Conservation (phyloP, 2,113 vertebrate genomes). For the Brienomyrus longianalis region DNA sequence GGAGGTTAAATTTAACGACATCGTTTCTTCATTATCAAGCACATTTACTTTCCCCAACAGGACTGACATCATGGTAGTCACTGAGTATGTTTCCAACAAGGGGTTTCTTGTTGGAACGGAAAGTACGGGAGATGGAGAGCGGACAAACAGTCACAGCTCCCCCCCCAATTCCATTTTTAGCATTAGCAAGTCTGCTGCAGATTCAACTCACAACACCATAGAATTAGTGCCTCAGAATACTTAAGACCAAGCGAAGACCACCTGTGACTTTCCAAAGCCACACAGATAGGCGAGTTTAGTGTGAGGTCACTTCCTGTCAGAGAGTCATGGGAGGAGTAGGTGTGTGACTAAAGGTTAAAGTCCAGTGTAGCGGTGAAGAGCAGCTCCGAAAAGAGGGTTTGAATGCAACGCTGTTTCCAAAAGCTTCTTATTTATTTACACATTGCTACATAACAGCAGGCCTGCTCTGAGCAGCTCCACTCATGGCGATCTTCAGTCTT, state of each 20-base stretch:
- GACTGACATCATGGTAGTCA: background rate
- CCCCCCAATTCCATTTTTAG: too few species aligned
- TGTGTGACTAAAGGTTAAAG: background rate
- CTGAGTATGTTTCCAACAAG: background rate
- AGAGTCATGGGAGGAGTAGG: background rate
- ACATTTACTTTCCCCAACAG: background rate
- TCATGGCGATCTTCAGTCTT: background rate
- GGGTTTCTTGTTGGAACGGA: background rate
- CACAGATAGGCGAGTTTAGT: background rate
- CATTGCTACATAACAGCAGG: background rate
- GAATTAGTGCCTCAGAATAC: too few species aligned
- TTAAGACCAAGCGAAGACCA: too few species aligned
- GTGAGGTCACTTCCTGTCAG: background rate
- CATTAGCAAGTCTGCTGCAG: too few species aligned
- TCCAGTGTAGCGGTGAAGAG: background rate
- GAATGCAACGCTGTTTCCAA: background rate
- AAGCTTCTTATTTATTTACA: background rate
- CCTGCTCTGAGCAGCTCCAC: background rate
- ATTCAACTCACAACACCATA: too few species aligned
- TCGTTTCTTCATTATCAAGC: background rate
- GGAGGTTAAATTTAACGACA: too few species aligned
- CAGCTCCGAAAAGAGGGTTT: background rate
- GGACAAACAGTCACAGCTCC: too few species aligned
- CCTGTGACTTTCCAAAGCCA: too few species aligned
- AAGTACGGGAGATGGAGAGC: background rate